Evolutionary conservation across 2,113 vertebrate genomes (phyloP).

Genomic region (Tenrec ecaudatus): DNA sequence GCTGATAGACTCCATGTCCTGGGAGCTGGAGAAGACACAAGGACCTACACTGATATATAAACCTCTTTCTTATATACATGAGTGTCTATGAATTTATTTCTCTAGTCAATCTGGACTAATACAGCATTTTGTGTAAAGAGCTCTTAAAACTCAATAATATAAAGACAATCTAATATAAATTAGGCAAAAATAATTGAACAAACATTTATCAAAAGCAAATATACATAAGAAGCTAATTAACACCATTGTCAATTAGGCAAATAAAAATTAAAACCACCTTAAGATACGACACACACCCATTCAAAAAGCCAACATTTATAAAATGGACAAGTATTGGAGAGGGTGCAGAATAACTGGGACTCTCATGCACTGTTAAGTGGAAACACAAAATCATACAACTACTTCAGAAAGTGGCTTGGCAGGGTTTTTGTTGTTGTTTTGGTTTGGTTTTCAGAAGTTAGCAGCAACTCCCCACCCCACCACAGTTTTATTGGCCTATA

Average conservation of each 20-base stretch:
- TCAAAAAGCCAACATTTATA: background rate
- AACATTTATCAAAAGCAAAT: background rate
- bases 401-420: background rate
- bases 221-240: background rate
- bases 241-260: background rate
- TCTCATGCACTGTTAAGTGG: background rate
- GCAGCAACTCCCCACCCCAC: no score
- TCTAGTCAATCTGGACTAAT: no score
- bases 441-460: no score
- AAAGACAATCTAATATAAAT: background rate
- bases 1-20: no score
- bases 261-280: conserved; percentile 1
- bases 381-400: background rate
- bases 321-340: background rate
- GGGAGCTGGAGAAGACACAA: no score
- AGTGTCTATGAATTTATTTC: no score
- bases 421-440: background rate
- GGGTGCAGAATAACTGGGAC: background rate
- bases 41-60: no score
- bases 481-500: no score
- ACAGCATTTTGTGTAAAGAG: background rate
- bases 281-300: background rate
- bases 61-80: no score
- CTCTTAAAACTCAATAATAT: background rate
- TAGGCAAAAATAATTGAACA: background rate